Evolutionary conservation across 2,888 invertebrate genomes (phyloP), one percentile per base, ranked within the genome.

Genomic region (Poecilus cupreus): DNA sequence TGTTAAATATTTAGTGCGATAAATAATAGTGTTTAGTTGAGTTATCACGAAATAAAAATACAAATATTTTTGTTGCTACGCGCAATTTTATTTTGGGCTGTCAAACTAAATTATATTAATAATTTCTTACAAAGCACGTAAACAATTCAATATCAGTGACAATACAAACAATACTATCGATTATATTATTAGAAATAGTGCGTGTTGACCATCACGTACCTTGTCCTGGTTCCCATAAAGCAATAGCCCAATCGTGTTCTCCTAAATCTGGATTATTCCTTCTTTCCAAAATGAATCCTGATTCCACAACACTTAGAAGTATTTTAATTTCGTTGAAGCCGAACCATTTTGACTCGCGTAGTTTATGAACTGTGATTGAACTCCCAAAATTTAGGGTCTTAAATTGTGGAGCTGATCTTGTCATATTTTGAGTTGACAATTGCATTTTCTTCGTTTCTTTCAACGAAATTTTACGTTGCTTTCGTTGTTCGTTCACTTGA

Each of bases 291-390:
- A 94, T 92, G 89, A 94, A 94, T 80, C 94, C 94, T 51, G 93
- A 91, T 88, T 94, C 93, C 86, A 94, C 91, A 81, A 94, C 94
- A 79, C 94, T 93, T 88, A 93, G 94, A 84, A 94, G 91, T 85
- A 94, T 93, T 85, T 93, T 92, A 87, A 93, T 91, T 89, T 94
- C 94, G 85, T 93, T 93, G 84, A 93, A 92, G 84, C 91, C 92
- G 87, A 94, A 94, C 94, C 94, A 94, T 90, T 94, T 94, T 83
- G 94, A 93, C 87, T 94, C 94, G 83, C 94, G 90, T 84, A 94
- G 90, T 87, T 94, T 94, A 87, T 94, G 94, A 83, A 93, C 93
- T 70, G 94, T 93, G 46, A 94, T 93, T 74, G 93, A 93, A 83
- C 93, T 93, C 82, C 92, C 92, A 88, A 81, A 81, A 2, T 32